Base-by-base conservation (phyloP, 2,888 invertebrate genomes). In the Trissoscelio sp. region DNA sequence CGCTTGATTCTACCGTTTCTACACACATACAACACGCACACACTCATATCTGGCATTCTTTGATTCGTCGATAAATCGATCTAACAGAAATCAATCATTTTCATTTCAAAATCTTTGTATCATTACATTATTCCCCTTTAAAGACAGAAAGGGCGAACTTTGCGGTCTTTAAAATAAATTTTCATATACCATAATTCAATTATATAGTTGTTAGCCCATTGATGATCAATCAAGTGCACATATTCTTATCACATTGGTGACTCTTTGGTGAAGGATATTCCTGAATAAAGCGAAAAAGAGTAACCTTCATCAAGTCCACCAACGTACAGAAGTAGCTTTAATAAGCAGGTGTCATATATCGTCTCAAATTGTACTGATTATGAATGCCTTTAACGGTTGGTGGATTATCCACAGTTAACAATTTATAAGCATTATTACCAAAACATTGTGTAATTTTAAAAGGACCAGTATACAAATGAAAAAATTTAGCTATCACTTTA, bases 391-490 rank as follows among this genome's bases (percentile, higher is more conserved):
- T 62, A 7, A 34, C 31, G 1, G 12, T 18, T 3, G 46, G 62
- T 16, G 28, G 18, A 2, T 62, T 5, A 34, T 62, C 62, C 14
- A 62, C 18, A 0, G 62, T 18, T 0, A 46, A 3, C 12, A 62
- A 62, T 62, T 37, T 20, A 51, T 66, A 66, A 4, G 64, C 16
- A 14, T 66, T 66, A 51, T 66, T 66, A 14, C 18, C 6, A 22
- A 11, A 51, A 22, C 37, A 51, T 20, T 51, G 5, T 14, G 18
- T 12, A 14, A 66, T 66, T 37, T 34, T 48, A 44, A 18, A 51
- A 6, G 64, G 64, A 48, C 64, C 64, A 12, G 37, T 14, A 14
- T 66, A 66, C 9, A 66, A 14, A 37, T 66, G 64, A 51, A 66
- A 66, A 48, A 66, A 66, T 22, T 48, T 66, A 0, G 48, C n/a